Evolutionary conservation across 1,140 invertebrate species (phyloP), one percentile per base, ranked within the genome.

Genomic region (Drosophila bifasciata): DNA sequence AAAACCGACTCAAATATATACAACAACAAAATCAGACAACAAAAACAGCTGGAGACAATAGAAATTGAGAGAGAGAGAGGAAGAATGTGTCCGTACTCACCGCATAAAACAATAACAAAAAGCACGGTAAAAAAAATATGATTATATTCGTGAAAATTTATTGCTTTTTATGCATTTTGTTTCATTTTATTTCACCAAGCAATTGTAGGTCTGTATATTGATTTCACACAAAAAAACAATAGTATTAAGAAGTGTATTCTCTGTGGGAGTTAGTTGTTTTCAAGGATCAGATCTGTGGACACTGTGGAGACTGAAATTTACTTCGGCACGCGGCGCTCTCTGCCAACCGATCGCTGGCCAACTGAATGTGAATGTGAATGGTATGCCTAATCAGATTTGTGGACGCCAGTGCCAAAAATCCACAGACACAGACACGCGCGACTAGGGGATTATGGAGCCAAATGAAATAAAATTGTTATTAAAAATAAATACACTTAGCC

Each of bases 91-190:
- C 15, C 44, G 19, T 70, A 72, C 77, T 73, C 63, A 79, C 76
- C 76, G 40, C 50, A 64, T 45, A 67, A 53, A 36, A 74, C 11
- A 8, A 57, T 17, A 23, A 50, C 48, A 56, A 60, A 69, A 62
- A 78, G 68, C 67, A 41, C 56, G 60, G 57, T 59, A 62, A 56
- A 36, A 74, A 63, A 74, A 62, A 57, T 62, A 52, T 76, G 49
- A 56, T 57, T 67, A 50, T 61, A 68, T 76, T 44, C 52, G 55
- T 41, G 59, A 46, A 48, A 64, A 58, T 76, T 73, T 58, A 76
- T 53, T 46, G 50, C 39, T 57, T 41, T 62, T 57, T 57, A 67
- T 50, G 58, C 28, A 71, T 59, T 9, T 28, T 8, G 39, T 28
- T 28, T 25, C 0, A 25, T 25, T 25, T 25, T 7, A 36, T 13